Evolutionary conservation across 1,140 invertebrate genomes (phyloP), one percentile per base, ranked within the genome.

Genomic region (Lethocerus indicus): DNA sequence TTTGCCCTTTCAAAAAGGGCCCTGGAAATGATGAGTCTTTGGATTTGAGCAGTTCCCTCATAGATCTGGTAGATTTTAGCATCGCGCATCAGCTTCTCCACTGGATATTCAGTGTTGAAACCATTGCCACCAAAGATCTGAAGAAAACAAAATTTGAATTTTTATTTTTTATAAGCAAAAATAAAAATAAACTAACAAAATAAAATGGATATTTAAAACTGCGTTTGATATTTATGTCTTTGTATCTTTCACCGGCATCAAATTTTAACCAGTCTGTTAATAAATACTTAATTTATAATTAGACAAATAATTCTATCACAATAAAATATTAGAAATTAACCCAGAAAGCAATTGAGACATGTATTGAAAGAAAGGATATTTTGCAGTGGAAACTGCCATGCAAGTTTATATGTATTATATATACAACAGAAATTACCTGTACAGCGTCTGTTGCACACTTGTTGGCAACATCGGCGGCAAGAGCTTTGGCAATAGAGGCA

Each of bases 1-100:
- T 59, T 81, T 14, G 76, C 73, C 28, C 60, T 68, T 12, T 71
- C 71, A 29, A 86, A 59, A 39, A 88, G 59, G 57, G 83, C 76
- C 57, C 91, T 76, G 0, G 90, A 88, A 61, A 98, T 91, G 58
- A 98, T 93, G 3, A 97, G 62, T 57, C 91, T 73, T 66, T 98
- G 94, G 58, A 98, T 96, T 68, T 98, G 91, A 0, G 89, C 76
- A 9, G 93, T 98, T 39, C 94, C 94, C 69, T 98, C 94, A 60
- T 98, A 98, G 54, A 98, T 97, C 68, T 96, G 90, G 66, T 83
- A 97, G 59, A 98, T 98, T 69, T 98, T 98, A 9, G 94, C 93
- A 71, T 98, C 94, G 53, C 94, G 74, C 91, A 98, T 96, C 14
- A 98, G 70, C 64, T 98, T 98, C 64, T 98, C 94, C 0, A 95